Evolutionary conservation across 2,113 vertebrate genomes (phyloP), one percentile per base, ranked within the genome.

Genomic region (Nerophis lumbriciformis): DNA sequence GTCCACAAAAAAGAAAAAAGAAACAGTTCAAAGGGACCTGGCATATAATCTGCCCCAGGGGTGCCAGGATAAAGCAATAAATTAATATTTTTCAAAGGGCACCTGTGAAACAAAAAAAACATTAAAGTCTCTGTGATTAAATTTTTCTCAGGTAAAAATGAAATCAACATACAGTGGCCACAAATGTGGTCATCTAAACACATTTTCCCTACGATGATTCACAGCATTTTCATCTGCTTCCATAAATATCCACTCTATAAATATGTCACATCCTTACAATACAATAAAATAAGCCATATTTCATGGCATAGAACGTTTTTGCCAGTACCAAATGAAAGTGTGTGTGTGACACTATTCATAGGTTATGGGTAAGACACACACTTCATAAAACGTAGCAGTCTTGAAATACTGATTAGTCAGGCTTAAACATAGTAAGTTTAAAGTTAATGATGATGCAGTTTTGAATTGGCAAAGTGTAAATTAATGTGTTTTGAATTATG

Each of bases 211-310:
- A 61, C 73, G 63, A 71, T 88, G 85, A 90, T 86, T 89, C 88
- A 86, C 85, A 85, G 83, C 73, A 65, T 82, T 85, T 87, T 88
- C 83, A 83, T 88, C 85, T 85, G 83, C 83, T 88, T 85, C 86
- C 88, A 90, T 90, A 90, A 90, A 89, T 90, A 91, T 87, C 75
- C 76, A 69, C 82, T 74, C 78, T 84, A 87, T 85, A 90, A 87
- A 91, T 82, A 82, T 90, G 84, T 87, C 88, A 89, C 66, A 89
- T 77, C 77, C 75, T 71, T 73, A 79, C 74, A 88, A 88, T 85
- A 88, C 84, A 90, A 91, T 91, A 88, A 92, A 87, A 81, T 79
- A 65, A 60, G 64, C 73, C 84, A 88, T 90, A 87, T 87, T 89
- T 92, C 86, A 90, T 74, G 73, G 59, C 66, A 52, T 69, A 69